These are phyloP conservation scores for Zonotrichia albicollis DNA, from an alignment of 2,797 vertebrate genomes.

Conservation along the genomic window DNA sequence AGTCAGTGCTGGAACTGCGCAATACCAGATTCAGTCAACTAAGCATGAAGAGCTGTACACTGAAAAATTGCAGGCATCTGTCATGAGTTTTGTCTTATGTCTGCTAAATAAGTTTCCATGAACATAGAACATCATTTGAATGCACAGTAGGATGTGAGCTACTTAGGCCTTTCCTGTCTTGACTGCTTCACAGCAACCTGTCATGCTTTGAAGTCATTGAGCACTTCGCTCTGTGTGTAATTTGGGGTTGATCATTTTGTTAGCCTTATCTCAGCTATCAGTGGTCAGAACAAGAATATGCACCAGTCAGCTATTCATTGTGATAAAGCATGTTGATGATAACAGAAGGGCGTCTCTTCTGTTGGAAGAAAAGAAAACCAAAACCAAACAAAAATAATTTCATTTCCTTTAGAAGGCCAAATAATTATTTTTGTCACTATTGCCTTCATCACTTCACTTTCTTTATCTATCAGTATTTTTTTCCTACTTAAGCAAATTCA, in stretches of 20 bases:
- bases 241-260: slow-evolving; percentile 38
- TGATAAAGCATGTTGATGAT: slow-evolving; percentile 34
- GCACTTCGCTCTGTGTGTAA: neutral
- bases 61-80: neutral
- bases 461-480: neutral
- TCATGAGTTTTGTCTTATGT: slow-evolving; percentile 1
- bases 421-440: neutral
- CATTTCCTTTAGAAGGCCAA: slow-evolving; percentile 26
- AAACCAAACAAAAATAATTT: neutral
- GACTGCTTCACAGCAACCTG: slow-evolving; percentile 3
- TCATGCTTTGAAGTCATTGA: slow-evolving; percentile 29
- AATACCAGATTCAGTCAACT: neutral
- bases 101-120: slow-evolving; percentile 48
- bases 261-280: slow-evolving; percentile 19
- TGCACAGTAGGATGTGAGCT: slow-evolving; percentile 1
- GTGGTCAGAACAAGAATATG: slow-evolving; percentile 16
- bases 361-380: neutral
- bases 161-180: neutral
- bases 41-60: neutral
- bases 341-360: slow-evolving; percentile 41
- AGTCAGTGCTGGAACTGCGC: neutral
- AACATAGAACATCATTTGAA: slow-evolving; percentile 19
- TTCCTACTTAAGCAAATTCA: neutral
- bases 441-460: neutral
- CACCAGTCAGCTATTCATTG: neutral